Evolutionary conservation across 2,797 vertebrate species (phyloP).

Genomic region (Urophycis tenuis): DNA sequence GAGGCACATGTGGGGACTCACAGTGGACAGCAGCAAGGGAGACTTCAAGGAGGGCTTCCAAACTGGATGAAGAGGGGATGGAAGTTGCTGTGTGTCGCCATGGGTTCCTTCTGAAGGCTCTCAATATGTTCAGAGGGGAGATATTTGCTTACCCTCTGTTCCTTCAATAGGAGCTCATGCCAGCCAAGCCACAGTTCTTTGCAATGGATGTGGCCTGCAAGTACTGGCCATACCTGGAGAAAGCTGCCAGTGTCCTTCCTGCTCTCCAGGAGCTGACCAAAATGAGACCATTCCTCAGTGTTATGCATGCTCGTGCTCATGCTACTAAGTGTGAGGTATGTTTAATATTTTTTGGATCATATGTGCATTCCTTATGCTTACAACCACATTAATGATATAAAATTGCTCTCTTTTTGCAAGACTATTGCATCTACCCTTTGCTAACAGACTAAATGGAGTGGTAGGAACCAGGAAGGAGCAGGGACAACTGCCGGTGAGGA

Average conservation of each 20-base stretch:
- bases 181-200: slow-evolving; percentile 11
- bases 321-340: slow-evolving; percentile 6
- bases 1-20: not conserved
- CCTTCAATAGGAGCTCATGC: slow-evolving; percentile 1
- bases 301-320: slow-evolving; percentile 14
- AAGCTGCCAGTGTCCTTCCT: slow-evolving; percentile 13
- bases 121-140: slow-evolving; percentile 31
- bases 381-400: not conserved
- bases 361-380: not conserved
- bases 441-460: not conserved
- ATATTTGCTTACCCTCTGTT: slow-evolving; percentile 23
- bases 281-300: slow-evolving; percentile 18
- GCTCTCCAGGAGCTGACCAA: slow-evolving; percentile 13
- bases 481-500: not conserved
- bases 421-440: not conserved
- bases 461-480: not conserved
- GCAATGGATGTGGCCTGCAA: slow-evolving; percentile 17
- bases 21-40: slow-evolving; percentile 4
- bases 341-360: not conserved
- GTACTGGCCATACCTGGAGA: slow-evolving; percentile 26
- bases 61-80: slow-evolving; percentile 12
- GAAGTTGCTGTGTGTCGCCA: too few species aligned
- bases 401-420: not conserved
- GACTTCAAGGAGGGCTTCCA: not conserved
- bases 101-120: slow-evolving; percentile 20